Percentiles rank a stretch among this genome's conserved stretches.
phyloP scores from a whole-genome alignment of 1,140 invertebrate species.

The Drosophila obscura region DNA sequence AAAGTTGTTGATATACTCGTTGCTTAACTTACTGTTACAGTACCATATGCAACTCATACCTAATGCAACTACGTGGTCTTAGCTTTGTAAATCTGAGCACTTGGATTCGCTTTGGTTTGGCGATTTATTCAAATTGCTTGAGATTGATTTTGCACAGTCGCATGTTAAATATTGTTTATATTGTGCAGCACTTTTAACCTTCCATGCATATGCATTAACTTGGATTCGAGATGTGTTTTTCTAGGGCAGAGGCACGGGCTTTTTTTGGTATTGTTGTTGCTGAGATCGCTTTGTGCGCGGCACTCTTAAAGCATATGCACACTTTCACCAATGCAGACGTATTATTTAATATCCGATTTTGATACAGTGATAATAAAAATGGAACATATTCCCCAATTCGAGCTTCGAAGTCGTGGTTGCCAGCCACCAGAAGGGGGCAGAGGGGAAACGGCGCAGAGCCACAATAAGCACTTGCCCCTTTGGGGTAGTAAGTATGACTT shows the following conservation, averaged over 20 bases:
- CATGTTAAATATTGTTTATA: conserved; percentile 19
- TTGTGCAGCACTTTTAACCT: conserved; percentile 43
- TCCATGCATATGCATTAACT: conserved; percentile 33
- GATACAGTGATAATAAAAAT: conserved; percentile 46
- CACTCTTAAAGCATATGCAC: conserved; percentile 48
- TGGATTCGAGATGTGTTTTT: conserved; percentile 9
- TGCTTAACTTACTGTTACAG: too few species aligned
- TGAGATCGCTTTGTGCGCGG: conserved; percentile 40
- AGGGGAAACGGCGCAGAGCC: neutral
- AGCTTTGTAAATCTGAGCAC: neutral
- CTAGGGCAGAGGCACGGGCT: neutral
- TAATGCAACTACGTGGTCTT: neutral
- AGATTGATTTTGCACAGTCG: conserved; percentile 18
- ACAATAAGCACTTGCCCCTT: conserved; percentile 13
- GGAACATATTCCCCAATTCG: conserved; percentile 30
- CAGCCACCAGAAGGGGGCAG: neutral
- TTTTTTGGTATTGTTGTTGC: conserved; percentile 12
- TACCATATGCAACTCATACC: neutral
- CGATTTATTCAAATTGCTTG: conserved; percentile 14
- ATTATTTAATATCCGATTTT: conserved; percentile 59
- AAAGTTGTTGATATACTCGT: too few species aligned
- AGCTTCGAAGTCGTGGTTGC: neutral
- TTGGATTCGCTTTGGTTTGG: neutral
- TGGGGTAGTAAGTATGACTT: conserved; percentile 1
- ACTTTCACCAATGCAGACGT: conserved; percentile 74